Conservation (phyloP, 1,140 invertebrate species). For the Drosophila subobscura region DNA sequence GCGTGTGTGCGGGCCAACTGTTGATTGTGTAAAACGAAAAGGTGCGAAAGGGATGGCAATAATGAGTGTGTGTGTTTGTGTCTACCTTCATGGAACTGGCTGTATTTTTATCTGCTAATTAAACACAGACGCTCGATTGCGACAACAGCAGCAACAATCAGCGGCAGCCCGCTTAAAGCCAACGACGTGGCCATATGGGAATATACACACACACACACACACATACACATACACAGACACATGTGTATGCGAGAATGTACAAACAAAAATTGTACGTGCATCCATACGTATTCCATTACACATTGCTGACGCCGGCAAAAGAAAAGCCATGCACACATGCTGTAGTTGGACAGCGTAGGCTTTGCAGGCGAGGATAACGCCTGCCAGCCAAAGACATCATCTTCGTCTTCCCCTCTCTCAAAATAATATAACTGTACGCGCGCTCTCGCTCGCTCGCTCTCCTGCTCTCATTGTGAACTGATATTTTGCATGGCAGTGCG, state of each 20-base stretch:
- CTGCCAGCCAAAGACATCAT: too few relatives aligned
- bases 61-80: conserved; percentile 24
- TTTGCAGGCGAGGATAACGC: too few relatives aligned
- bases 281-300: too few relatives aligned
- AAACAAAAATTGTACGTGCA: too few relatives aligned
- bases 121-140: conserved; percentile 79
- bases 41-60: conserved; percentile 33
- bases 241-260: too few relatives aligned
- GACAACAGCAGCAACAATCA: conserved; percentile 35
- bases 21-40: conserved; percentile 40
- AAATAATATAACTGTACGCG: too few relatives aligned
- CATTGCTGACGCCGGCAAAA: too few relatives aligned
- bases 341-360: conserved; percentile 28
- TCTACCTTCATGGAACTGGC: conserved; percentile 59
- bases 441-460: too few relatives aligned
- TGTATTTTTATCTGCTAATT: conserved; percentile 82
- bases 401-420: too few relatives aligned
- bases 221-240: conserved; percentile 4
- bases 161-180: conserved; percentile 64
- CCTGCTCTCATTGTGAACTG: too few relatives aligned
- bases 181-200: conserved; percentile 74
- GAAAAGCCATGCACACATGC: background rate
- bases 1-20: background rate
- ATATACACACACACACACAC: conserved; percentile 17
- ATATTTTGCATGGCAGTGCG: conserved; percentile 34